Base-by-base conservation (phyloP, 1,140 invertebrate genomes). In the Chironomus tepperi region DNA sequence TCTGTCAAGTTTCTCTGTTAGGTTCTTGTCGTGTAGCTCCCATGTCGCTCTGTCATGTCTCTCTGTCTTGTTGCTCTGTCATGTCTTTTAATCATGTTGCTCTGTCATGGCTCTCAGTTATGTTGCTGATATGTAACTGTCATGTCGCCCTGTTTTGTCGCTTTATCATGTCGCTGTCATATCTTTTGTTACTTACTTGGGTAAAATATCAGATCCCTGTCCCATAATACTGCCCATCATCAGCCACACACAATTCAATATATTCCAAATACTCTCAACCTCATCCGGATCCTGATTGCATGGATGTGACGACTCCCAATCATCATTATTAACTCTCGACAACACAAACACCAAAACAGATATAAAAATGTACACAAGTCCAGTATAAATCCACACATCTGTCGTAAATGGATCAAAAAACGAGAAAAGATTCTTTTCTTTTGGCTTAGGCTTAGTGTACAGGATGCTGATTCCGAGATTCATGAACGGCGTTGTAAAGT, bases 401-500 rank as follows among this genome's bases (percentile, higher is more conserved):
- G 92, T 84, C 3, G 93, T 94, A 75, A 98, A 89, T 2, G 96
- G 96, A 15, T 89, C 89, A 72, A 96, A 84, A 80, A 98, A 97
- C 0, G 93, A 92, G 83, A 97, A 93, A 0, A 97, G 82, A 79
- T 92, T 86, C 0, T 90, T 88, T 3, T 88, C 85, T 77, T 90
- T 88, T 74, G 88, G 88, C 19, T 87, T 84, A 0, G 91, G 87
- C 79, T 91, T 92, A 1, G 87, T 88, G 79, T 89, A 93, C 7
- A 96, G 79, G 79, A 96, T 94, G 74, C 91, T 92, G 72, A 95
- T 91, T 74, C 89, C 88, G 3, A 94, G 85, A 80, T 93, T 93
- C 90, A 95, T 93, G 82, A 94, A 95, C 12, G 92, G 92, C 80
- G 93, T 94, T 2, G 93, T 95, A 82, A 96, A 96, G 83, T 96